Evolutionary conservation across 2,113 vertebrate species (phyloP).

Genomic region (Choloepus hoffmanni): DNA sequence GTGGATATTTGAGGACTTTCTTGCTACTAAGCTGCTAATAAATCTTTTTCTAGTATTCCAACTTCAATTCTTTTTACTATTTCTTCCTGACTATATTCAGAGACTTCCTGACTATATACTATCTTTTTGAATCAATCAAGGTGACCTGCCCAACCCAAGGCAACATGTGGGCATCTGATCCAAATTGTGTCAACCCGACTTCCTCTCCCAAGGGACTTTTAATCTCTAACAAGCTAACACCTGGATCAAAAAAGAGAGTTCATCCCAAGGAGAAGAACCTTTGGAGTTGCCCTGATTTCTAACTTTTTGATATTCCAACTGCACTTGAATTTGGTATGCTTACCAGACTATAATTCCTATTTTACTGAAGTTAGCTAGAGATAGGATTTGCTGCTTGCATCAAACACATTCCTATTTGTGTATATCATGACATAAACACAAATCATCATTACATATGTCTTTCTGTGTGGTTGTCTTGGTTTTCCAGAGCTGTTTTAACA

Average conservation of each 20-base stretch:
- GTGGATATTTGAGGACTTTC: not conserved
- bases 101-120: no score
- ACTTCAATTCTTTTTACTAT: not conserved
- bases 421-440: no score
- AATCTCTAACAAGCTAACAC: not conserved
- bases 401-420: not conserved
- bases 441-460: fast-evolving
- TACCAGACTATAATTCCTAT: fast-evolving
- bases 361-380: not conserved
- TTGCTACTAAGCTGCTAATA: not conserved
- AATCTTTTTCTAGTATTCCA: not conserved
- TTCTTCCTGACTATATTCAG: not conserved
- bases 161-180: not conserved
- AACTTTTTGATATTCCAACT: not conserved
- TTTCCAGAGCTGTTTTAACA: no score
- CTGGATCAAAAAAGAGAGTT: not conserved
- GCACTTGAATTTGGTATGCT: not conserved
- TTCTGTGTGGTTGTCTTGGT: no score
- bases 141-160: fast-evolving
- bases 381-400: not conserved
- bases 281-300: not conserved
- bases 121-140: no score
- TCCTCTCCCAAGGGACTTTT: not conserved
- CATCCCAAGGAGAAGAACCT: not conserved
- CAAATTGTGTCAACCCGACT: not conserved